These are phyloP conservation scores for Cebus imitator DNA, from an alignment of 2,113 vertebrate genomes.

Conservation along the genomic window DNA sequence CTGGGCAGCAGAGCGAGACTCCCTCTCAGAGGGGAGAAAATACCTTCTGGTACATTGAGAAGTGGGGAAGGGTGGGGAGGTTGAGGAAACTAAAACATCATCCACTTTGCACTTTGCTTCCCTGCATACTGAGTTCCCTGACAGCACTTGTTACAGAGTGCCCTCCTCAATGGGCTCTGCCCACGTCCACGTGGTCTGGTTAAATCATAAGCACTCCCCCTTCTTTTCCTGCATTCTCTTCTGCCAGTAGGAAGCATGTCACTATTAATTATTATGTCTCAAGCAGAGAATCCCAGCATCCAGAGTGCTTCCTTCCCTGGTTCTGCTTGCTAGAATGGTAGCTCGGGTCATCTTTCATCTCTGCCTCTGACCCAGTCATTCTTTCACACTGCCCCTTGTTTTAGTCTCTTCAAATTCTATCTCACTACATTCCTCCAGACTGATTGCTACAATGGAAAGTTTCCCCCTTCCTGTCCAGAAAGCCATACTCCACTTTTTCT, in stretches of 20 bases:
- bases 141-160: fast-evolving
- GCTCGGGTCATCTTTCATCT: slow-evolving; percentile 29
- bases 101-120: not conserved
- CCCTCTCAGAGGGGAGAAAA: fast-evolving
- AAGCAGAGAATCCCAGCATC: not conserved
- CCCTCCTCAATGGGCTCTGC: not conserved
- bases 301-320: slow-evolving; percentile 2
- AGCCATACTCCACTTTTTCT: slow-evolving; percentile 55
- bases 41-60: not conserved
- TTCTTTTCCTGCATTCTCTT: slow-evolving; percentile 10
- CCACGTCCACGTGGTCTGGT: not conserved
- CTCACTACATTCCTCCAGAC: not conserved
- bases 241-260: not conserved
- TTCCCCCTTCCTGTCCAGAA: not conserved
- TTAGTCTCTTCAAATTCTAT: slow-evolving; percentile 38
- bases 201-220: not conserved
- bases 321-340: not conserved
- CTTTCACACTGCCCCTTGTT: not conserved
- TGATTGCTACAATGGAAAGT: not conserved
- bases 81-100: not conserved
- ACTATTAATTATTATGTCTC: slow-evolving; percentile 21
- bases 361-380: not conserved
- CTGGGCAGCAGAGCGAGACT: too few species aligned
- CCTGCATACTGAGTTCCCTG: not conserved
- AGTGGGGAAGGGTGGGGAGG: not conserved